Evolutionary conservation across 2,888 invertebrate species (phyloP).

Genomic region (Lordiphosa fenestrarum): DNA sequence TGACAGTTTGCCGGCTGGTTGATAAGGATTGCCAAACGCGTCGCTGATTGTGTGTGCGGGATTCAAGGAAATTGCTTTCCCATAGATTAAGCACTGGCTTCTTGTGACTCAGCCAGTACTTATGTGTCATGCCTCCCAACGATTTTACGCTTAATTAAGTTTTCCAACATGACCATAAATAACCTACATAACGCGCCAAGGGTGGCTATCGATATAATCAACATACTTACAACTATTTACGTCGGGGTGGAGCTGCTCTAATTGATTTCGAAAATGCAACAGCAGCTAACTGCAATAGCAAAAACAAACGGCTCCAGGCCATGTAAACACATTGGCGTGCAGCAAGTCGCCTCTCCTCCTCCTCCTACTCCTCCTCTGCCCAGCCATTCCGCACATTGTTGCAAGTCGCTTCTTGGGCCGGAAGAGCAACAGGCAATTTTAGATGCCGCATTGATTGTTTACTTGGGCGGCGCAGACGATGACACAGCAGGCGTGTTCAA

Average conservation of each 20-base stretch:
- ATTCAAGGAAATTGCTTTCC: constrained; percentile 20
- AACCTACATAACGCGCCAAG: constrained; percentile 36
- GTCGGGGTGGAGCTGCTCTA: constrained; percentile 45
- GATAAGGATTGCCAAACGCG: constrained; percentile 2
- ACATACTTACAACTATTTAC: constrained; percentile 30
- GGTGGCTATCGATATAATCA: constrained; percentile 36
- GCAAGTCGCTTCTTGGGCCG: constrained; percentile 8
- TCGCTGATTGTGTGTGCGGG: constrained; percentile 6
- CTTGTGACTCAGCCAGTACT: constrained; percentile 25
- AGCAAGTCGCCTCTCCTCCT: not conserved
- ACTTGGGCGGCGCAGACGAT: constrained; percentile 42
- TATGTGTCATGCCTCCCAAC: constrained; percentile 25
- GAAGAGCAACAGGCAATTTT: constrained; percentile 24
- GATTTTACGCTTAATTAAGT: constrained; percentile 67
- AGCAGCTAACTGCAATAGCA: constrained; percentile 17
- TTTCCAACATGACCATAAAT: constrained; percentile 46
- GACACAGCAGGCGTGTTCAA: constrained; percentile 12
- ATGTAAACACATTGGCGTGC: constrained; percentile 41
- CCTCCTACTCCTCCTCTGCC: not conserved
- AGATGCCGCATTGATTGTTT: constrained; percentile 58
- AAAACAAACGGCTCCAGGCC: constrained; percentile 15
- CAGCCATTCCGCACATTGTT: constrained; percentile 3
- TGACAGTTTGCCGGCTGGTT: constrained; percentile 3
- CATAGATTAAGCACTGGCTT: constrained; percentile 19
- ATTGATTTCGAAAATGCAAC: constrained; percentile 56